These are phyloP conservation scores for Sternarchorhynchus goeldii DNA, from an alignment of 2,797 vertebrate species.

Conservation along the genomic window DNA sequence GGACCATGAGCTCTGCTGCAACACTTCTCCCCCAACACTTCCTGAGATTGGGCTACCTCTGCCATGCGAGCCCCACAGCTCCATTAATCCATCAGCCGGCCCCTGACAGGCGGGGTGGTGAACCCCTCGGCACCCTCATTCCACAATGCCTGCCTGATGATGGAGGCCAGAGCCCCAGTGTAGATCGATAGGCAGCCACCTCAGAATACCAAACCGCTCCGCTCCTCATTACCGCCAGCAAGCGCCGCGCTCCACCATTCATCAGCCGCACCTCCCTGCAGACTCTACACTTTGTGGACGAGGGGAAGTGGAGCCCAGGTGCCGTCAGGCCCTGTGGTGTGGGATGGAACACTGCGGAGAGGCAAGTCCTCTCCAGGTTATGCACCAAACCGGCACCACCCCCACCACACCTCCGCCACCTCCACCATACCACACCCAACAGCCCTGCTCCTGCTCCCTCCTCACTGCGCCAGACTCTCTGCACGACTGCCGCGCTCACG, in stretches of 20 bases:
- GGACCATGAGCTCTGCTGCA: slow-evolving; percentile 12
- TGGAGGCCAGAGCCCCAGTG: slow-evolving; percentile 49
- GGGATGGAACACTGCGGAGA: slow-evolving; percentile 19
- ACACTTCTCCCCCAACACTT: slow-evolving; percentile 9
- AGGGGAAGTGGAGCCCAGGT: slow-evolving; percentile 41
- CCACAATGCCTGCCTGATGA: slow-evolving; percentile 52
- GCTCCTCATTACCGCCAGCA: slow-evolving; percentile 52
- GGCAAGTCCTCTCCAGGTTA: slow-evolving; percentile 10
- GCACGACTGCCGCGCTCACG: slow-evolving; percentile 33
- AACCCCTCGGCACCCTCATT: slow-evolving; percentile 52
- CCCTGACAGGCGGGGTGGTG: slow-evolving; percentile 53
- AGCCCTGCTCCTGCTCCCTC: slow-evolving; percentile 5
- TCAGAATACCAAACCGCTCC: slow-evolving; percentile 53
- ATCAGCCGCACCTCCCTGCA: slow-evolving; percentile 49
- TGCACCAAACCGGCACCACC: slow-evolving; percentile 16
- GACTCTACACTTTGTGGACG: slow-evolving; percentile 39
- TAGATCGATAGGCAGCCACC: slow-evolving; percentile 53
- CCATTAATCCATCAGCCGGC: slow-evolving; percentile 56
- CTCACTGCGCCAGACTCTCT: slow-evolving; percentile 13
- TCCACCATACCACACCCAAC: slow-evolving; percentile 2
- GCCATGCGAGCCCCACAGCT: slow-evolving; percentile 41
- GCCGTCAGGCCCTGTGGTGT: slow-evolving; percentile 22
- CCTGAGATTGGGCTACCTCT: slow-evolving; percentile 35
- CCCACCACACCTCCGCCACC: slow-evolving; percentile 3
- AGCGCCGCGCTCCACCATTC: slow-evolving; percentile 49